A percentile compares a stretch with the other conserved stretches of the same genome.
Evolutionary conservation across 2,113 vertebrate species (phyloP).

Genomic region (Sylvilagus bachmani): DNA sequence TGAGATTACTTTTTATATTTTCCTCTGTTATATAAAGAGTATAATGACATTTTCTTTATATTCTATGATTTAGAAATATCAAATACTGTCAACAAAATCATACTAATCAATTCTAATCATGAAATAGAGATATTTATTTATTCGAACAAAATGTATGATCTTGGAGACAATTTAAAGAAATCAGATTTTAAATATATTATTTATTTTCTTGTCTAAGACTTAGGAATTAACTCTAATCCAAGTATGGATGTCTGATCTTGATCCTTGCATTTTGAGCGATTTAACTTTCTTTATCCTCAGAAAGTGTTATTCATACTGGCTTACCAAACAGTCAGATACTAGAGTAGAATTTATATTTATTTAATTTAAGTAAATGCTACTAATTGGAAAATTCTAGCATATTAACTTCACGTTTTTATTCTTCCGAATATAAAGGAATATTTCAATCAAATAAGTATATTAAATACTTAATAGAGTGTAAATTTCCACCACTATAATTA

Average conservation of each 20-base stretch:
- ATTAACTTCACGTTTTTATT: constrained; percentile 43
- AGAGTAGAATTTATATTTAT: constrained; percentile 44
- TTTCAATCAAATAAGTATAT: no score
- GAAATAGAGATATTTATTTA: constrained; percentile 7
- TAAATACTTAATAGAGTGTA: not conserved
- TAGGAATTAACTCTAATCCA: constrained; percentile 63
- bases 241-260: constrained; percentile 25
- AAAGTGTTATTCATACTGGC: constrained; percentile 16
- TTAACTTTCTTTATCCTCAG: constrained; percentile 67
- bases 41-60: constrained; percentile 68
- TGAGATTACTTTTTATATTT: constrained; percentile 72
- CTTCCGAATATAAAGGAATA: not conserved
- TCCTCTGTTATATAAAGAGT: constrained; percentile 35
- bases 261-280: constrained; percentile 59
- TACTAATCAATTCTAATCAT: constrained; percentile 57
- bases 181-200: constrained; percentile 38
- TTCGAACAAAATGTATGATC: not conserved
- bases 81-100: constrained; percentile 67
- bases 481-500: constrained; percentile 44
- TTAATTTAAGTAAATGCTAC: constrained; percentile 56
- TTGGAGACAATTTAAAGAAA: not conserved
- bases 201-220: constrained; percentile 61
- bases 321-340: constrained; percentile 54
- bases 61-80: constrained; percentile 67
- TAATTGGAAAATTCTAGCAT: not conserved